A percentile compares a stretch with the other conserved stretches of the same genome.
These are phyloP conservation scores for Epinotia demarniana DNA, from an alignment of 2,888 invertebrate genomes.

Conservation along the genomic window DNA sequence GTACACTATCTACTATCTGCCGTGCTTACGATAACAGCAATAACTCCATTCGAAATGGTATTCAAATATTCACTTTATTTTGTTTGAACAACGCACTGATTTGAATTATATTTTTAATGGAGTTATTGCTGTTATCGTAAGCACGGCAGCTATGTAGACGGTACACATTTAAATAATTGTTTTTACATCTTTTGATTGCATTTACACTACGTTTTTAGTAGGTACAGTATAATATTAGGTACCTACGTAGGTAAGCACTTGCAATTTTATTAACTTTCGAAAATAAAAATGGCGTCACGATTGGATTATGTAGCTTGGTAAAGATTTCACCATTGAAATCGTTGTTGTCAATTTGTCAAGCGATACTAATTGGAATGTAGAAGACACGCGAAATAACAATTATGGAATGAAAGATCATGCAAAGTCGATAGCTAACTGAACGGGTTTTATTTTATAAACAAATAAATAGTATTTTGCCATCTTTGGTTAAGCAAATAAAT, in stretches of 20 bases:
- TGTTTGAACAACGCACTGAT: too few species aligned
- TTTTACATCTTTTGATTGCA: too few species aligned
- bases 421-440: slow-evolving; percentile 19
- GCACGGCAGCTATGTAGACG: too few species aligned
- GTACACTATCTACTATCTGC: not conserved
- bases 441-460: slow-evolving; percentile 24
- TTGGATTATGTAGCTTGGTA: not conserved
- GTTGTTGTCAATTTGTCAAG: slow-evolving; percentile 34
- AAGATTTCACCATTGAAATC: slow-evolving; percentile 1
- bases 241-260: too few species aligned
- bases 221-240: too few species aligned
- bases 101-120: too few species aligned
- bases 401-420: slow-evolving; percentile 35
- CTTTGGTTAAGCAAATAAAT: not conserved
- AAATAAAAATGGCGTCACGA: not conserved
- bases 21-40: too few species aligned
- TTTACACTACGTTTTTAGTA: too few species aligned
- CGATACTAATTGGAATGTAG: slow-evolving; percentile 40
- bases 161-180: too few species aligned
- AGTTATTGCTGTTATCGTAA: too few species aligned
- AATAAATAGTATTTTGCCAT: slow-evolving; percentile 8
- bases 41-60: too few species aligned
- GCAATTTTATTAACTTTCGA: not conserved
- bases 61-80: too few species aligned
- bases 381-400: slow-evolving; percentile 43